Base-by-base conservation (phyloP, 1,140 invertebrate species). In the Drosophila lini region DNA sequence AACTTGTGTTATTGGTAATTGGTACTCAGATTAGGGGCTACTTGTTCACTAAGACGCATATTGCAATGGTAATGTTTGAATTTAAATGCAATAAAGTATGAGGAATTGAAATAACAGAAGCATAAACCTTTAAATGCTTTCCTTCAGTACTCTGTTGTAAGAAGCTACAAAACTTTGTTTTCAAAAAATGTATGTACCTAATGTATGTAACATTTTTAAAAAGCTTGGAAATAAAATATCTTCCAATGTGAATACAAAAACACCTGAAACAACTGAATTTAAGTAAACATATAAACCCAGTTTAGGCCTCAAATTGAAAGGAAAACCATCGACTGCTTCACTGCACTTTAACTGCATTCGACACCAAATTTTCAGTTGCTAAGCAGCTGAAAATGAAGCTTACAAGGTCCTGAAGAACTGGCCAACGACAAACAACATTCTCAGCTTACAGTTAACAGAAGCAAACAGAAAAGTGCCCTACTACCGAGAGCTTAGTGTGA, bases 401-500 rank as follows among this genome's bases (percentile, higher is more conserved):
- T n/a, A 19, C 31, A 48, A 42, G 69, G 28, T 36, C 13, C 47
- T 55, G 32, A 50, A 34, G 45, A 58, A 50, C 41, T 48, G 70
- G 44, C 45, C 34, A 63, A 61, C 16, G 38, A 38, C 31, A 34
- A 38, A 62, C 59, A 78, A 78, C 80, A 76, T 56, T 84, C 61
- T 69, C 73, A 48, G 52, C 47, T 84, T 84, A 65, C 65, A 42
- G 50, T 58, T 60, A 19, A 32, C 36, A 42, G 44, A 7, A 16
- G 9, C 31, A 42, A 44, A 28, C 48, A 31, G 22, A 38, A 42
- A 45, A 74, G 62, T 69, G 67, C 13, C 68, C 78, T 47, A 61
- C 36, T 69, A 42, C 45, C 60, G 34, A 84, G 68, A 69, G 64
- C 71, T 83, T 80, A 77, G 78, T 81, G 78, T 62, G 68, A 84